Conservation (phyloP, 2,888 invertebrate genomes). For the Ernsta delagoae region DNA sequence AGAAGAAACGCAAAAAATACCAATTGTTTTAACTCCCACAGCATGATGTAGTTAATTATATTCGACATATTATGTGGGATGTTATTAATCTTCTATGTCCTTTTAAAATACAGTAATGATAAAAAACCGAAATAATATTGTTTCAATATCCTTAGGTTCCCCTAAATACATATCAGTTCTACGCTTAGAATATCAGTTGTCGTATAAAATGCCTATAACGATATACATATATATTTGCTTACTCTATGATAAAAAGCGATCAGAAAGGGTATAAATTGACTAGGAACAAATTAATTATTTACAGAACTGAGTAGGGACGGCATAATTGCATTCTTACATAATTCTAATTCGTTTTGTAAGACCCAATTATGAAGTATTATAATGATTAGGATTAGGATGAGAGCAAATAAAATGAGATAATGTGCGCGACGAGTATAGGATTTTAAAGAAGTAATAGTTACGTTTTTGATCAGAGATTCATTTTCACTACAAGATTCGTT, state of each 20-base stretch:
- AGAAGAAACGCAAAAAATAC: too few species aligned
- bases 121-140: neutral
- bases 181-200: constrained; percentile 12
- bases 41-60: too few species aligned
- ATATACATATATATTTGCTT: constrained; percentile 16
- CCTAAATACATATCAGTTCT: neutral
- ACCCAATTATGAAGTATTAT: constrained; percentile 25
- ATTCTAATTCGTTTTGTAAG: constrained; percentile 29
- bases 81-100: too few species aligned
- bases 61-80: too few species aligned
- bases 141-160: neutral
- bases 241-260: constrained; percentile 32
- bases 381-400: constrained; percentile 13
- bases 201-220: constrained; percentile 31
- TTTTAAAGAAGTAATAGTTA: neutral
- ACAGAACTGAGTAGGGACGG: constrained; percentile 34
- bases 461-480: neutral
- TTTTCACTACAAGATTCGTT: neutral
- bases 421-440: neutral
- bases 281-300: constrained; percentile 33
- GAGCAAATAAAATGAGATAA: constrained; percentile 1
- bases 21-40: too few species aligned
- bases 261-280: constrained; percentile 32
- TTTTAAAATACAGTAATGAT: too few species aligned
- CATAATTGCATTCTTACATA: constrained; percentile 30